phyloP scores from a whole-genome alignment of 1,140 invertebrate species.

The Teleogryllus occipitalis region DNA sequence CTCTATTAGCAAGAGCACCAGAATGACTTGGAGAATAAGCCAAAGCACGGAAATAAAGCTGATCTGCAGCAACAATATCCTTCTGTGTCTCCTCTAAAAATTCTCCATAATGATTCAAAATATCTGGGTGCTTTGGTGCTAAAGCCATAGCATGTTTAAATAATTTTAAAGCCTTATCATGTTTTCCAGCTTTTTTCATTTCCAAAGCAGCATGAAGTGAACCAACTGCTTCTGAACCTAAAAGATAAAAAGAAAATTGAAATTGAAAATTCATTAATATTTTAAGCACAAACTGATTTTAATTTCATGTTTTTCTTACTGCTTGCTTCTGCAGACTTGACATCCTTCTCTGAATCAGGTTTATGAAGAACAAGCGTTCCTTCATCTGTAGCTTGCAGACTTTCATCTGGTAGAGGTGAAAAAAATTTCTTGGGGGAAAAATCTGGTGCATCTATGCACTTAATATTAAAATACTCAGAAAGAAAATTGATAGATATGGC shows the following conservation, averaged over 20 bases:
- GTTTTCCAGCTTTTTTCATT: conserved; percentile 71
- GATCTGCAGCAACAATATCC: conserved; percentile 83
- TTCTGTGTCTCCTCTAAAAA: conserved; percentile 80
- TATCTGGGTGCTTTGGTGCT: conserved; percentile 84
- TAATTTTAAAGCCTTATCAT: conserved; percentile 77
- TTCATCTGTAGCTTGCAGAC: not conserved
- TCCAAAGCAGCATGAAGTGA: conserved; percentile 75
- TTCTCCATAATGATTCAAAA: conserved; percentile 88
- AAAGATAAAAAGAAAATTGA: conserved; percentile 31
- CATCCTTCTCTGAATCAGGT: not conserved
- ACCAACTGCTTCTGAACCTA: conserved; percentile 64
- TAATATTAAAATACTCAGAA: not conserved
- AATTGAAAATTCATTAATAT: not conserved
- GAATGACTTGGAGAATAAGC: conserved; percentile 72
- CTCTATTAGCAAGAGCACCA: conserved; percentile 68
- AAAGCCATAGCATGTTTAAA: conserved; percentile 85
- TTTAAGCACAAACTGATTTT: no score
- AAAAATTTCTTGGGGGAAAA: not conserved
- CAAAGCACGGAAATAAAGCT: conserved; percentile 76
- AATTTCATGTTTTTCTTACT: not conserved
- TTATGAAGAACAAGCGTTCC: not conserved
- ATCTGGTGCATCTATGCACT: not conserved
- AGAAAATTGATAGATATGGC: not conserved
- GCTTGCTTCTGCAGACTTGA: not conserved
- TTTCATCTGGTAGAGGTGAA: not conserved